phyloP scores from a whole-genome alignment of 2,888 invertebrate species.

The Caenorhabditis sinica region DNA sequence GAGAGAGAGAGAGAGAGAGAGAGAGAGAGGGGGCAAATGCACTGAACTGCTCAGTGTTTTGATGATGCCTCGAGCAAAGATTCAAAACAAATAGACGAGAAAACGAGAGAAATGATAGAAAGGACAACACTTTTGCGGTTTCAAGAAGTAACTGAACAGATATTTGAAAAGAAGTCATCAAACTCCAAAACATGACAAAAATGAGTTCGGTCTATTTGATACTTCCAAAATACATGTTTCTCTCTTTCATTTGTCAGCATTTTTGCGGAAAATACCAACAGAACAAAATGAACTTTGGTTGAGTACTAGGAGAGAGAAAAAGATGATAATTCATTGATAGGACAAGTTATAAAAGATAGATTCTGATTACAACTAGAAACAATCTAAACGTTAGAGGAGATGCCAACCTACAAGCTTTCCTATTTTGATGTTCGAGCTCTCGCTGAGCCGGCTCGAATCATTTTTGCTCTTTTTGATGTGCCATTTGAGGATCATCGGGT shows the following conservation, averaged over 20 bases:
- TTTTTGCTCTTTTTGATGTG: constrained; percentile 39
- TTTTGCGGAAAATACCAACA: constrained; percentile 1
- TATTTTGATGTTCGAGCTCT: constrained; percentile 65
- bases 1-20: not conserved
- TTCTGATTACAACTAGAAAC: not conserved
- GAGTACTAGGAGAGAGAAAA: not conserved
- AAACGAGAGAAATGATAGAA: not conserved
- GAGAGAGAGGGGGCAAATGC: too few species aligned
- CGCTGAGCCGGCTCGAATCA: constrained; percentile 53
- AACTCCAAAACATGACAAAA: too few species aligned
- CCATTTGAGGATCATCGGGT: constrained; percentile 49
- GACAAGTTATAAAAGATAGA: constrained; percentile 20
- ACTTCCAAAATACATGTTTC: not conserved
- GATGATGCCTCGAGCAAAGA: not conserved
- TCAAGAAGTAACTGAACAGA: too few species aligned
- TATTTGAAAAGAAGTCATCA: too few species aligned
- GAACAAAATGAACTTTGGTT: constrained; percentile 37
- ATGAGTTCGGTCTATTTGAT: not conserved
- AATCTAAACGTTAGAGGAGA: not conserved
- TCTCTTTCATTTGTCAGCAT: constrained; percentile 36
- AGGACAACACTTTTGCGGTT: too few species aligned
- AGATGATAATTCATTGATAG: constrained; percentile 13
- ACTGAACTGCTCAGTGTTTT: not conserved
- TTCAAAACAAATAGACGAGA: not conserved
- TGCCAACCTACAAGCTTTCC: constrained; percentile 60